phyloP scores from a whole-genome alignment of 2,888 invertebrate species.

The Chalcosyrphus nemorum region DNA sequence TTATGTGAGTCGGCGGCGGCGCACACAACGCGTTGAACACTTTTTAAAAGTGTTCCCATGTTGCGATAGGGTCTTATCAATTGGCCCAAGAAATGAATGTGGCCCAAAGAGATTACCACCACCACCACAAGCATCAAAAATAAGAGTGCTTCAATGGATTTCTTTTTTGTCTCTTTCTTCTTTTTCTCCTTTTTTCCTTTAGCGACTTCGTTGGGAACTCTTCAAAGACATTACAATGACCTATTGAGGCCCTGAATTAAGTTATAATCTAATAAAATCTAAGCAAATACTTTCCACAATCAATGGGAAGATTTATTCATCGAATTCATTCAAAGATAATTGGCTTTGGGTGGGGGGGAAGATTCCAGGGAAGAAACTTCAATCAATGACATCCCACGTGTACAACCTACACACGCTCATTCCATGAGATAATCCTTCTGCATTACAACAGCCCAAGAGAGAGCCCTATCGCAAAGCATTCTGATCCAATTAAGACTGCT shows the following conservation, averaged over 20 bases:
- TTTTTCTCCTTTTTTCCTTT: slow-evolving; percentile 10
- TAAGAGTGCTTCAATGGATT: slow-evolving; percentile 53
- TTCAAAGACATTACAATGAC: slow-evolving; percentile 49
- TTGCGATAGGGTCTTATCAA: slow-evolving; percentile 72
- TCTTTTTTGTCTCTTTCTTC: background rate
- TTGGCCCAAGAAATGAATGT: slow-evolving; percentile 70
- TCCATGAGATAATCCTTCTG: slow-evolving; percentile 41
- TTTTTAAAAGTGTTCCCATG: slow-evolving; percentile 73
- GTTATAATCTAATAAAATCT: slow-evolving; percentile 60
- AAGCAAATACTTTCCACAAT: slow-evolving; percentile 39
- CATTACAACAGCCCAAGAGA: slow-evolving; percentile 29
- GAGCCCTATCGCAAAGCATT: slow-evolving; percentile 50
- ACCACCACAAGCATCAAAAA: slow-evolving; percentile 60
- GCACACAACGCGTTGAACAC: slow-evolving; percentile 49
- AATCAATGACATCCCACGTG: slow-evolving; percentile 47
- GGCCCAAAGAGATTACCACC: slow-evolving; percentile 69
- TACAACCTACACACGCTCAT: slow-evolving; percentile 34
- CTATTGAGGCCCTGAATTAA: slow-evolving; percentile 52
- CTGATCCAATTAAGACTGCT: slow-evolving; percentile 54
- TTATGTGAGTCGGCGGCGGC: slow-evolving; percentile 59
- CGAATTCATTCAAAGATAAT: slow-evolving; percentile 41
- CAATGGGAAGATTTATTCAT: slow-evolving; percentile 44
- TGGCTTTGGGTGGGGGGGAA: slow-evolving; percentile 35
- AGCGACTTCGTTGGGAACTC: slow-evolving; percentile 11
- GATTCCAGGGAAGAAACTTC: slow-evolving; percentile 13